Percentiles rank a stretch among this genome's conserved stretches.
phyloP scores from a whole-genome alignment of 2,888 invertebrate genomes.

The Ichneumoninae sp. region DNA sequence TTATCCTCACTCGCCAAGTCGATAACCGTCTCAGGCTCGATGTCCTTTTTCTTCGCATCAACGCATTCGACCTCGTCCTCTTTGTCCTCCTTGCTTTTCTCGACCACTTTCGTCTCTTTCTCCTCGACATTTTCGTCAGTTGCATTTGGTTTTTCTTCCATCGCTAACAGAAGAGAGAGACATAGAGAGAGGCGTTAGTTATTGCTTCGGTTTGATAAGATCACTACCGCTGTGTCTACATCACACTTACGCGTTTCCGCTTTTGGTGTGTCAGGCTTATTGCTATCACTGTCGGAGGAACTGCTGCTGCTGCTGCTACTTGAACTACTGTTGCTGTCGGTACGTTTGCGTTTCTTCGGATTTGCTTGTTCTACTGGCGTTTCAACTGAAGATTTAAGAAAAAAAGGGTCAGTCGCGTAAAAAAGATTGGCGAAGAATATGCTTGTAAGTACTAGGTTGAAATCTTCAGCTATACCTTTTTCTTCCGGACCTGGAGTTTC shows the following conservation, averaged over 20 bases:
- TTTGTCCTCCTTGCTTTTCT: conserved; percentile 78
- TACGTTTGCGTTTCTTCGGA: conserved; percentile 86
- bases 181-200: not conserved
- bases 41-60: conserved; percentile 82
- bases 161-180: conserved; percentile 25
- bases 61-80: conserved; percentile 82
- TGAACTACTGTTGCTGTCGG: conserved; percentile 85
- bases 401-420: not conserved
- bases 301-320: conserved; percentile 84
- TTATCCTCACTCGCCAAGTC: conserved; percentile 83
- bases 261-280: conserved; percentile 82
- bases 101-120: conserved; percentile 58
- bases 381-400: conserved; percentile 74
- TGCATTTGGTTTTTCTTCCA: conserved; percentile 68
- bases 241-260: conserved; percentile 75
- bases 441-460: not conserved
- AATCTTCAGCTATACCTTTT: conserved; percentile 63
- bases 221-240: not conserved
- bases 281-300: conserved; percentile 85
- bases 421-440: not conserved
- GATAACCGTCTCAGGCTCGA: conserved; percentile 83
- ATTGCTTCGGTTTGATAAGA: not conserved
- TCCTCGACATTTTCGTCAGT: conserved; percentile 62
- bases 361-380: conserved; percentile 82
- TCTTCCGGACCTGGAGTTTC: conserved; percentile 81